Conservation (phyloP, 2,888 invertebrate species). For the Aphidoletes aphidimyza region DNA sequence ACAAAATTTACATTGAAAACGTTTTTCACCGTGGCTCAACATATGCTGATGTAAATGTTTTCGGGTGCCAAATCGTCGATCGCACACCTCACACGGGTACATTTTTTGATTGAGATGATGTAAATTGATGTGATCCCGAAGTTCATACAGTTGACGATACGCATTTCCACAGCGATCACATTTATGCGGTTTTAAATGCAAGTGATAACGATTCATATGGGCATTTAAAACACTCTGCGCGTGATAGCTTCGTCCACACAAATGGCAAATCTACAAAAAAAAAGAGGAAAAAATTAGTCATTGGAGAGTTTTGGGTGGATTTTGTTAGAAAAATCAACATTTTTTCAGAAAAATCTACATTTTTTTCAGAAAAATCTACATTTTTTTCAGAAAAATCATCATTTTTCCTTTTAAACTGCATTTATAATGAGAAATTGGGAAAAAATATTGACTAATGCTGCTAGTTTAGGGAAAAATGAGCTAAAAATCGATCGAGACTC, state of each 20-base stretch:
- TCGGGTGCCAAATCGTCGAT: slow-evolving; percentile 29
- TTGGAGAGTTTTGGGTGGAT: no score
- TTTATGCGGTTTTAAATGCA: slow-evolving; percentile 37
- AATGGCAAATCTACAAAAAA: background rate
- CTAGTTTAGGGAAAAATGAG: no score
- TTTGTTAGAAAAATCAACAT: no score
- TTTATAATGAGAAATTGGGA: background rate
- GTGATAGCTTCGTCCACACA: slow-evolving; percentile 11
- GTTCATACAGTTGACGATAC: slow-evolving; percentile 16
- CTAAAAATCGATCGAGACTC: no score
- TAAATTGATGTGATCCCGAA: slow-evolving; percentile 34
- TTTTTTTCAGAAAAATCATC: no score
- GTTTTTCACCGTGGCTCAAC: slow-evolving; percentile 33
- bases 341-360: no score
- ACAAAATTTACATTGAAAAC: slow-evolving; percentile 15
- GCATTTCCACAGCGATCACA: slow-evolving; percentile 43
- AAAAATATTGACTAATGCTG: no score
- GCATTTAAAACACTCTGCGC: background rate
- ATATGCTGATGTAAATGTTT: slow-evolving; percentile 29
- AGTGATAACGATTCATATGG: slow-evolving; percentile 33
- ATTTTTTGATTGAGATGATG: slow-evolving; percentile 39
- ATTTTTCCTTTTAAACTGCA: no score
- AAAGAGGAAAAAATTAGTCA: background rate
- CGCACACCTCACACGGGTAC: slow-evolving; percentile 18
- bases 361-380: no score